phyloP scores from a whole-genome alignment of 92 coral and sea anemone genomes.

The Palythoa grandis region DNA sequence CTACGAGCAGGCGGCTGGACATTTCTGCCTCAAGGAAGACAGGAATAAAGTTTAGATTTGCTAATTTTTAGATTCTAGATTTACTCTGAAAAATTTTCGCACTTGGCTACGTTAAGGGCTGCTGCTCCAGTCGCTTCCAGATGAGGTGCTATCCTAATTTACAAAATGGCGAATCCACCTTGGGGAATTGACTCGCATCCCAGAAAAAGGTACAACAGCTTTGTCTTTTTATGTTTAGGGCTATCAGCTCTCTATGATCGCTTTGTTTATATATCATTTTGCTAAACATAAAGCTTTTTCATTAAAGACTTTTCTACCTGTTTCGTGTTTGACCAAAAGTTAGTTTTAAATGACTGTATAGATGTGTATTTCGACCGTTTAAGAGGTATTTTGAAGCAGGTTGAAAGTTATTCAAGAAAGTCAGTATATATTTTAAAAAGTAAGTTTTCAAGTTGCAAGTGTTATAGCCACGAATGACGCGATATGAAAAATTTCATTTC shows the following conservation, averaged over 20 bases:
- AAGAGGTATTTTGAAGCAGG: neutral
- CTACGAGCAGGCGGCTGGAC: slow-evolving; percentile 5
- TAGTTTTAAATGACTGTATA: neutral
- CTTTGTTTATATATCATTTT: slow-evolving; percentile 13
- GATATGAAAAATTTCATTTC: slow-evolving; percentile 16
- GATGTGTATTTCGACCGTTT: neutral
- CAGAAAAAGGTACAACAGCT: slow-evolving; percentile 17
- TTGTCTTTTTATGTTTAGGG: neutral
- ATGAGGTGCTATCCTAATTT: neutral
- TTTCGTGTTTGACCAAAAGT: neutral
- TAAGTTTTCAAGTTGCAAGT: neutral
- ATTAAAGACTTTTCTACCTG: neutral
- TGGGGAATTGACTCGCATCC: slow-evolving; percentile 47
- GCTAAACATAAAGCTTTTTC: slow-evolving; percentile 20
- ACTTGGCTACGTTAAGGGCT: neutral
- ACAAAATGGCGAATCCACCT: slow-evolving; percentile 40
- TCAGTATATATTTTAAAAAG: neutral
- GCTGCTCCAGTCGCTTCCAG: neutral
- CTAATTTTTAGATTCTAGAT: neutral
- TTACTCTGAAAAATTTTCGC: neutral
- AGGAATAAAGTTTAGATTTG: neutral
- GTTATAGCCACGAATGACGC: slow-evolving; percentile 17
- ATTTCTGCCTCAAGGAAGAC: neutral
- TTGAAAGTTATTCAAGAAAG: neutral
- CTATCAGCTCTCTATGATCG: slow-evolving; percentile 14